These are phyloP conservation scores for Coluber constrictor DNA, from an alignment of 2,797 vertebrate genomes.

Conservation along the genomic window DNA sequence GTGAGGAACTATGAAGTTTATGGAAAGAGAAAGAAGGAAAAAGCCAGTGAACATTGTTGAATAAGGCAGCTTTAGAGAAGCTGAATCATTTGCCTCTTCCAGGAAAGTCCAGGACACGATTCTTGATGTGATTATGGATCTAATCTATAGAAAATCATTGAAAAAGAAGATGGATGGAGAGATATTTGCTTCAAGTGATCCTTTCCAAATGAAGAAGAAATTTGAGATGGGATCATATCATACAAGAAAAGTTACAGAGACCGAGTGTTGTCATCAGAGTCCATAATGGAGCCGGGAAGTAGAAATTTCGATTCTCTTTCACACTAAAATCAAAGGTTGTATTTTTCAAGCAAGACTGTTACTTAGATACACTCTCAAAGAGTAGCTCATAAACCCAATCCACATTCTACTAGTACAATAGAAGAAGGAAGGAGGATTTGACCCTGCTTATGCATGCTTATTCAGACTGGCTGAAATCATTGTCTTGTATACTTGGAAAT, in stretches of 20 bases:
- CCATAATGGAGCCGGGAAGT: background rate
- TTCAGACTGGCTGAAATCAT: background rate
- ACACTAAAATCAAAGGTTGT: background rate
- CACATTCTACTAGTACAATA: background rate
- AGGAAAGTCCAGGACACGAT: background rate
- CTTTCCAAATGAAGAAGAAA: background rate
- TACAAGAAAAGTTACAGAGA: background rate
- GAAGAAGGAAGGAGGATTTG: background rate
- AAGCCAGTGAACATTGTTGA: background rate
- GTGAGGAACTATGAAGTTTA: background rate
- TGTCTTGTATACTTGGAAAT: background rate
- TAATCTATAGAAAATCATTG: background rate
- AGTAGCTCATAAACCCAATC: background rate
- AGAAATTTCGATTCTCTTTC: background rate
- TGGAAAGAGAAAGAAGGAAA: background rate
- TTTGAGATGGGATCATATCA: background rate
- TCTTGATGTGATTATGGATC: background rate
- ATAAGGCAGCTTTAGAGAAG: background rate
- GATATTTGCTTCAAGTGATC: background rate
- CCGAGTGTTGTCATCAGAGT: background rate
- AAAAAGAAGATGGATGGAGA: background rate
- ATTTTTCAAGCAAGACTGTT: background rate
- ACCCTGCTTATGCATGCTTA: background rate
- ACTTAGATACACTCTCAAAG: background rate
- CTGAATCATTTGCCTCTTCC: background rate